A percentile compares a stretch with the other conserved stretches of the same genome.
phyloP scores from a whole-genome alignment of 2,888 invertebrate genomes.

The Agapetus fuscipes region DNA sequence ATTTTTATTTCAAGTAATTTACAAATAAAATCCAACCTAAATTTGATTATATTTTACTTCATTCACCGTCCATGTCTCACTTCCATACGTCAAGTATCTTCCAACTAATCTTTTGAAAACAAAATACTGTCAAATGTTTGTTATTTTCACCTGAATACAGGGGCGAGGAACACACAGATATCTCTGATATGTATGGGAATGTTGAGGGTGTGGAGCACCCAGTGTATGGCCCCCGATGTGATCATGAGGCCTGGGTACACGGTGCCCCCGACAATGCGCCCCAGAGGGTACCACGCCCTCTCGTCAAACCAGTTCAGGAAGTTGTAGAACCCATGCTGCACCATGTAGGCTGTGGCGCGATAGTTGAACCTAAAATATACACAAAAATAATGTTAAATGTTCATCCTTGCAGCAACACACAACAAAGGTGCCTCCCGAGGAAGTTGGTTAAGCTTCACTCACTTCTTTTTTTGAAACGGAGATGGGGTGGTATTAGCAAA shows the following conservation, averaged over 20 bases:
- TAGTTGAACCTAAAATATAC: conserved; percentile 86
- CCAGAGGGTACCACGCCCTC: conserved; percentile 97
- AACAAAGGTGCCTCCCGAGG: too few relatives aligned
- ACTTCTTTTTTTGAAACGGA: too few relatives aligned
- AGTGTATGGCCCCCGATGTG: conserved; percentile 96
- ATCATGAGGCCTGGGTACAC: conserved; percentile 99
- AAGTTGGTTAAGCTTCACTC: too few relatives aligned
- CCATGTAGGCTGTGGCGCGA: conserved; percentile 98
- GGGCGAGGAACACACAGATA: conserved; percentile 97
- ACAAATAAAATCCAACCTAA: too few relatives aligned
- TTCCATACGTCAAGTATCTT: too few relatives aligned
- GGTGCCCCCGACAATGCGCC: conserved; percentile 97
- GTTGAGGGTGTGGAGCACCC: conserved; percentile 80
- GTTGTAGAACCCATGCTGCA: conserved; percentile 97
- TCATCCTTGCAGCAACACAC: background rate
- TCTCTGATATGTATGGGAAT: conserved; percentile 98
- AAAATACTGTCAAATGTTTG: too few relatives aligned
- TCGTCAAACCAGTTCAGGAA: conserved; percentile 99
- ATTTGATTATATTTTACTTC: too few relatives aligned
- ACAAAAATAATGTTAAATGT: background rate
- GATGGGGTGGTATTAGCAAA: too few relatives aligned
- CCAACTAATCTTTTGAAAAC: background rate
- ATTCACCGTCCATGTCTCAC: too few relatives aligned
- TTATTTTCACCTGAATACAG: conserved; percentile 71
- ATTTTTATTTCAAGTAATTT: too few relatives aligned